phyloP scores from a whole-genome alignment of 1,140 invertebrate genomes.

The Whitmania pigra region DNA sequence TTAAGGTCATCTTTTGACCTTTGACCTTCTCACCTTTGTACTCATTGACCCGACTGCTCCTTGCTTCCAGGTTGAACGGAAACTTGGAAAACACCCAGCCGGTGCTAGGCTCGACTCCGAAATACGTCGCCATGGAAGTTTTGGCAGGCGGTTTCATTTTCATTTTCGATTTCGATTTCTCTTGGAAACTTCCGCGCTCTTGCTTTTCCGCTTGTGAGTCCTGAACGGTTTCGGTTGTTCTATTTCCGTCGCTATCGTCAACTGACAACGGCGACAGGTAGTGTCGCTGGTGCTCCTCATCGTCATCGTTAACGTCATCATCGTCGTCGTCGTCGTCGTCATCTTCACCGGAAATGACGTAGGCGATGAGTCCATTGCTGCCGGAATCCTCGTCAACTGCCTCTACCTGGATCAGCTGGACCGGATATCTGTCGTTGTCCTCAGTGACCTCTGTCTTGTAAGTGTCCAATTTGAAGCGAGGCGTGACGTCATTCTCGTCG shows the following conservation, averaged over 20 bases:
- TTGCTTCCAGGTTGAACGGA: slow-evolving; percentile 21
- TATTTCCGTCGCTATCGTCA: slow-evolving; percentile 30
- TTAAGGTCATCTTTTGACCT: background rate
- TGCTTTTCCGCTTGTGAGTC: too few relatives aligned
- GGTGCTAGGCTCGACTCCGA: too few relatives aligned
- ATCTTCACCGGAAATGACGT: slow-evolving; percentile 54
- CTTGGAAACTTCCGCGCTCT: background rate
- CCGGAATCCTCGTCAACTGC: slow-evolving; percentile 67
- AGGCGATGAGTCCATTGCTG: slow-evolving; percentile 59
- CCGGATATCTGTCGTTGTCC: slow-evolving; percentile 37
- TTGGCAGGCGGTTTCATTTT: background rate
- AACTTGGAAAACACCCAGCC: too few relatives aligned
- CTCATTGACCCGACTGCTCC: slow-evolving; percentile 30
- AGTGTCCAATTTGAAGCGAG: slow-evolving; percentile 1
- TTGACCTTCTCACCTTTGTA: background rate
- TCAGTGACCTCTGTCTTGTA: slow-evolving; percentile 62
- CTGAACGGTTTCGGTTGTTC: slow-evolving; percentile 13
- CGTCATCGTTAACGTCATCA: background rate
- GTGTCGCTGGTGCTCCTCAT: too few relatives aligned
- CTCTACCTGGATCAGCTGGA: slow-evolving; percentile 54
- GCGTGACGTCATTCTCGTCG: slow-evolving; percentile 31
- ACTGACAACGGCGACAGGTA: slow-evolving; percentile 31
- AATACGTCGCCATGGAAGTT: too few relatives aligned
- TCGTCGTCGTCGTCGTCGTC: slow-evolving; percentile 47
- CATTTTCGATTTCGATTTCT: background rate